phyloP scores from a whole-genome alignment of 2,888 invertebrate genomes.

The Cancer borealis region DNA sequence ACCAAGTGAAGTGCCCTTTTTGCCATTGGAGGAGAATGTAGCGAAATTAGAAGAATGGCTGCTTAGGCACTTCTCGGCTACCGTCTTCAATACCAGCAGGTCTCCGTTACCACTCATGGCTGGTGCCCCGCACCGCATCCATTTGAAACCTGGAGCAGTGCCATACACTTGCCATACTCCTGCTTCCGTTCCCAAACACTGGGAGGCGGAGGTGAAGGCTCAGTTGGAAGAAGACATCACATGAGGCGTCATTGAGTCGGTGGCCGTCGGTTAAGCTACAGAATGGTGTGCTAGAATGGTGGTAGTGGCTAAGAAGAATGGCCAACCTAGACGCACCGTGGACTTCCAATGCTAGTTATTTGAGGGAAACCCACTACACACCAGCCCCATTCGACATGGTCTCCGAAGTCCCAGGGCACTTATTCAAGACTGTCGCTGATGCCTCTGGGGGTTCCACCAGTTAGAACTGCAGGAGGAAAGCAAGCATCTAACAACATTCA shows the following conservation, averaged over 20 bases:
- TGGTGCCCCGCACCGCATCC: neutral
- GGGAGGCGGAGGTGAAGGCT: neutral
- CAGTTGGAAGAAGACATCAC: neutral
- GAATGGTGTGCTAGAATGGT: constrained; percentile 46
- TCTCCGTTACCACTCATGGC: constrained; percentile 6
- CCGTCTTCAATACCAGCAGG: neutral
- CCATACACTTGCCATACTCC: constrained; percentile 42
- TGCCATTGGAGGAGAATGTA: neutral
- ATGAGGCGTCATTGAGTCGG: neutral
- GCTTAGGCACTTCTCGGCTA: neutral
- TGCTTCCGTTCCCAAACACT: neutral
- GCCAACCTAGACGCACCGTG: neutral
- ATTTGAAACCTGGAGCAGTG: neutral
- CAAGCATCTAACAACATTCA: neutral
- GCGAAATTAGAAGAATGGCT: neutral
- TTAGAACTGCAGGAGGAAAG: neutral
- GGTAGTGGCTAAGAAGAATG: constrained; percentile 31
- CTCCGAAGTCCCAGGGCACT: neutral
- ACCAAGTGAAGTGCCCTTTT: neutral
- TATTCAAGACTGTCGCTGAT: neutral
- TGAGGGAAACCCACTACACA: constrained; percentile 43
- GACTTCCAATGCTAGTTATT: constrained; percentile 18
- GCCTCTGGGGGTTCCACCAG: neutral
- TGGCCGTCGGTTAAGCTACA: constrained; percentile 27
- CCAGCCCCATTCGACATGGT: constrained; percentile 22